Evolutionary conservation across 2,888 invertebrate species (phyloP).

Genomic region (Eupithecia subfuscata): DNA sequence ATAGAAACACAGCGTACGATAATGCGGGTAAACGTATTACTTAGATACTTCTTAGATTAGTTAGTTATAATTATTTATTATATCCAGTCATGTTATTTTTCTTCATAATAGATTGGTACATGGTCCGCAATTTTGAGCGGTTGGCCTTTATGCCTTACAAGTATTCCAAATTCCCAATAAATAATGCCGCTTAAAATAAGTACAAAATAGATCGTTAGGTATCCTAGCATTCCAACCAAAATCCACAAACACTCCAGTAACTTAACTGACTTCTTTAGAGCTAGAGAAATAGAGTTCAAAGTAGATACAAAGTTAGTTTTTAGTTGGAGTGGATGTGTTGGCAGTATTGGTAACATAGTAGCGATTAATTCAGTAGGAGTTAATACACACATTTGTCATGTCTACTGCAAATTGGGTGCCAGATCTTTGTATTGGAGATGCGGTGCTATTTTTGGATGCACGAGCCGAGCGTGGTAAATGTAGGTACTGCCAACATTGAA

Average conservation of each 20-base stretch:
- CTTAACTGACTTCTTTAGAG: background rate
- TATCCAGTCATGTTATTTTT: background rate
- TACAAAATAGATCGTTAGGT: conserved; percentile 23
- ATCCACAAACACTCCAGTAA: conserved; percentile 1
- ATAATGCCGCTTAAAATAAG: conserved; percentile 35
- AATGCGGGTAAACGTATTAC: too few relatives aligned
- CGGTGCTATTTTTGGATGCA: conserved; percentile 40
- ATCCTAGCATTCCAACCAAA: conserved; percentile 27
- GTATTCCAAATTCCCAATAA: conserved; percentile 40
- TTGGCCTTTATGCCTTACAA: conserved; percentile 24
- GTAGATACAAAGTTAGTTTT: background rate
- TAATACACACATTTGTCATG: conserved; percentile 50
- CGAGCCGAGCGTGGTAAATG: conserved; percentile 19
- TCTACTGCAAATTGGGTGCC: conserved; percentile 55
- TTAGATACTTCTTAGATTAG: too few relatives aligned
- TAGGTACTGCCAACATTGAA: conserved; percentile 11
- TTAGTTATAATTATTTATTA: background rate
- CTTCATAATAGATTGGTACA: background rate
- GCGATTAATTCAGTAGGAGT: conserved; percentile 54
- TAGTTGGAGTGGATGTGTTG: conserved; percentile 17
- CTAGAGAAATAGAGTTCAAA: conserved; percentile 10
- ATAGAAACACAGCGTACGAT: too few relatives aligned
- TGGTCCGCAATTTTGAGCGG: background rate
- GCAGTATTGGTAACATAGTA: conserved; percentile 50
- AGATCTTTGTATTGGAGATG: conserved; percentile 45